Conservation (phyloP, 1,140 invertebrate genomes). For the Stratiolaelaps scimitus region DNA sequence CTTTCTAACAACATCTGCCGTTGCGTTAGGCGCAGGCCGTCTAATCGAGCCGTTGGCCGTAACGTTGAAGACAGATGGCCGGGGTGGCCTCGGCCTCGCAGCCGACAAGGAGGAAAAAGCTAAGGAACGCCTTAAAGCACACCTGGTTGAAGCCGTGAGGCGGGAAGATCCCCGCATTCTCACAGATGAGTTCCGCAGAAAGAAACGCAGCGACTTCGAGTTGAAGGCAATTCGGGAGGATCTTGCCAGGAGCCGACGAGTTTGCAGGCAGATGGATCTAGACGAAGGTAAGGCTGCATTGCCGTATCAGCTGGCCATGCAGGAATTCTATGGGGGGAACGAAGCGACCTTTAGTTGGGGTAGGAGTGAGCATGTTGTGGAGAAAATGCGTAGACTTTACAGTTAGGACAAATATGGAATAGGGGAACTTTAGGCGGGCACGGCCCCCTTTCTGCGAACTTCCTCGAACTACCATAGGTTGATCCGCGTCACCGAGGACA, state of each 20-base stretch:
- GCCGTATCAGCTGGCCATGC: no score
- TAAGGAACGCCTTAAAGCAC: background rate
- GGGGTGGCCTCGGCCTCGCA: slow-evolving; percentile 9
- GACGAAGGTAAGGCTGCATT: background rate
- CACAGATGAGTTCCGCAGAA: background rate
- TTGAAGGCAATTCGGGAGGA: background rate
- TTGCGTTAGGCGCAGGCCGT: no score
- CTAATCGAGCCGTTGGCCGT: slow-evolving; percentile 6
- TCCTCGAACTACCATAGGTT: no score
- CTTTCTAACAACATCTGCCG: no score
- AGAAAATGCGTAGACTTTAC: no score
- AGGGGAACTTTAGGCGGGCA: no score
- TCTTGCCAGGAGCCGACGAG: background rate
- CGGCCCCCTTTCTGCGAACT: no score
- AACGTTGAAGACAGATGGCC: slow-evolving; percentile 4
- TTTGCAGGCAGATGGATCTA: slow-evolving; percentile 4
- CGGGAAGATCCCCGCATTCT: background rate
- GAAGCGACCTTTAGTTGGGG: no score
- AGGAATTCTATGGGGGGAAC: no score
- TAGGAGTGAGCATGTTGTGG: no score
- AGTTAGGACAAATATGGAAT: no score
- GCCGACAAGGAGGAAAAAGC: background rate
- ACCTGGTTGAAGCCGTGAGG: background rate
- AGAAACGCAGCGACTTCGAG: slow-evolving; percentile 1
- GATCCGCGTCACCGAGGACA: no score